Percentiles rank a stretch among this genome's conserved stretches.
phyloP scores from a whole-genome alignment of 2,888 invertebrate genomes.

The Eristalinus aeneus region DNA sequence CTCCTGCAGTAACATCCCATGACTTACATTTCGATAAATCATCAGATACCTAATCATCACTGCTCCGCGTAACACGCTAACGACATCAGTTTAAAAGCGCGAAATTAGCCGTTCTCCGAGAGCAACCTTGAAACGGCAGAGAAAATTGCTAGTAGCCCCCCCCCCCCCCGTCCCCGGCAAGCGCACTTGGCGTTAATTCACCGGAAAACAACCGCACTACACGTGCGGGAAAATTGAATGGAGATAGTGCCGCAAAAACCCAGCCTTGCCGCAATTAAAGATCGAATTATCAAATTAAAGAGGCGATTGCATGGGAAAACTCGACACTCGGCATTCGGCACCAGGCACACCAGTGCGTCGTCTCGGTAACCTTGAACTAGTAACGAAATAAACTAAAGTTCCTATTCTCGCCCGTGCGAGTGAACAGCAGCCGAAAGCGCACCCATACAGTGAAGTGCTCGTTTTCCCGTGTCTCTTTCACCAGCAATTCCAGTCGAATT shows the following conservation, averaged over 20 bases:
- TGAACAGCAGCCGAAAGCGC: not conserved
- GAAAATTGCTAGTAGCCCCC: conserved; percentile 19
- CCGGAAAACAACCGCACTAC: conserved; percentile 36
- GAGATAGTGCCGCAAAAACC: not conserved
- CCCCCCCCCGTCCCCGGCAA: conserved; percentile 9
- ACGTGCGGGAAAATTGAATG: conserved; percentile 4
- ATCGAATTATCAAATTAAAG: conserved; percentile 43
- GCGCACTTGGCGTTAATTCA: conserved; percentile 30
- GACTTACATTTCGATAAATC: not conserved
- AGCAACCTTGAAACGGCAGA: conserved; percentile 4
- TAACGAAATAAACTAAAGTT: conserved; percentile 51
- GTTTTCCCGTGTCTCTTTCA: conserved; percentile 22
- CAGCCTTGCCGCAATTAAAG: conserved; percentile 44
- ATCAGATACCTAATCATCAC: not conserved
- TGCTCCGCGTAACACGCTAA: not conserved
- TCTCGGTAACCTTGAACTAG: conserved; percentile 70
- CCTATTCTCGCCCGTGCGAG: not conserved
- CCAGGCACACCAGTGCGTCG: conserved; percentile 44
- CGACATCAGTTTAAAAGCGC: not conserved
- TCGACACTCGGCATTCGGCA: not conserved
- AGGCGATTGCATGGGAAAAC: not conserved
- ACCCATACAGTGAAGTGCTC: conserved; percentile 20
- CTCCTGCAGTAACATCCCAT: not conserved
- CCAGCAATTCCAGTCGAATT: conserved; percentile 52
- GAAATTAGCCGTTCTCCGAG: not conserved